These are phyloP conservation scores for Synergus gifuensis DNA, from an alignment of 2,888 invertebrate species.

Conservation along the genomic window DNA sequence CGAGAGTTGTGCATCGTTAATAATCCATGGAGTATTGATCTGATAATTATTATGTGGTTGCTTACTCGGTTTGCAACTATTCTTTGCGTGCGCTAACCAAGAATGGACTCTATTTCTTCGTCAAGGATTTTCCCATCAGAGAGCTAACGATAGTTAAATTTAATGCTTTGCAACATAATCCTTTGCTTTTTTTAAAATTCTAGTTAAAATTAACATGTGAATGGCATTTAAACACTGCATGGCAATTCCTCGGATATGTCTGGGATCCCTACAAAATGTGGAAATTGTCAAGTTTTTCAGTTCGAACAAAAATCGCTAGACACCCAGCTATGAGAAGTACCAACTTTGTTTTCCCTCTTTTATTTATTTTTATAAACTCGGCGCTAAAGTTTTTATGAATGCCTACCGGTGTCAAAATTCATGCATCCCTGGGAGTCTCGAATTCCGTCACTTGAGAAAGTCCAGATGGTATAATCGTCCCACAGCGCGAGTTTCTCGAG, in stretches of 20 bases:
- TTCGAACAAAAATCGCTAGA: too few relatives aligned
- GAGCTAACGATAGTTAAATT: constrained; percentile 4
- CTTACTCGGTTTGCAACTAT: neutral
- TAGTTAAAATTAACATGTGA: too few relatives aligned
- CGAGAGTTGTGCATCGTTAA: constrained; percentile 15
- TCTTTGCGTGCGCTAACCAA: neutral
- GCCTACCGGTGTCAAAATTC: neutral
- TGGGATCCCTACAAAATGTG: too few relatives aligned
- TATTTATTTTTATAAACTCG: neutral
- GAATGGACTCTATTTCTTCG: constrained; percentile 8
- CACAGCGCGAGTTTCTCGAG: constrained; percentile 38
- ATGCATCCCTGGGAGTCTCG: too few relatives aligned
- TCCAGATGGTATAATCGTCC: constrained; percentile 25
- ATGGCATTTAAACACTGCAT: too few relatives aligned
- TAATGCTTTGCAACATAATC: neutral
- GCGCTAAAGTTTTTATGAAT: neutral
- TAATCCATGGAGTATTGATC: constrained; percentile 21
- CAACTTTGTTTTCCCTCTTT: neutral
- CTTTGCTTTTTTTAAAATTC: too few relatives aligned
- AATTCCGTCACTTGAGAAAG: neutral
- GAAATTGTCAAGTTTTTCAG: neutral
- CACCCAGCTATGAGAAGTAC: too few relatives aligned
- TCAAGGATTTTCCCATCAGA: constrained; percentile 8
- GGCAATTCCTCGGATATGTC: too few relatives aligned
- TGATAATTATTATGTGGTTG: constrained; percentile 23